Percentiles rank a stretch among this genome's conserved stretches.
These are phyloP conservation scores for Erannis defoliaria DNA, from an alignment of 2,888 invertebrate genomes.

Conservation along the genomic window DNA sequence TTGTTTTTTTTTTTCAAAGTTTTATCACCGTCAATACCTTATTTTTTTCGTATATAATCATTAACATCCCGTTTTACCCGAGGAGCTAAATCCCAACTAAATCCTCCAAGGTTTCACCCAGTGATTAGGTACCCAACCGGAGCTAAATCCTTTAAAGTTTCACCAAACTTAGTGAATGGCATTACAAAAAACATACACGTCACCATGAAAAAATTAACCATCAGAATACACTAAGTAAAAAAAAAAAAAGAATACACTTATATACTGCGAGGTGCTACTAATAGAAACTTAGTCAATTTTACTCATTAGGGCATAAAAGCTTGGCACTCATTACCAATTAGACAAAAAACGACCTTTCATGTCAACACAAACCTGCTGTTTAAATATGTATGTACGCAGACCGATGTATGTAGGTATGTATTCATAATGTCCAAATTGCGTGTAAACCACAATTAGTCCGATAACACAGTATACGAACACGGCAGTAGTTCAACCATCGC, in stretches of 20 bases:
- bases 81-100: too few relatives aligned
- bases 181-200: too few relatives aligned
- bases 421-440: constrained; percentile 20
- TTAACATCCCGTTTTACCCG: too few relatives aligned
- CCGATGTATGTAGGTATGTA: neutral
- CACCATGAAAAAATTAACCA: too few relatives aligned
- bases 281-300: neutral
- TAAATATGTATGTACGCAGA: neutral
- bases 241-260: neutral
- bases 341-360: constrained; percentile 15
- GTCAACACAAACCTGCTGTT: constrained; percentile 14
- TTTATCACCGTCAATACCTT: too few relatives aligned
- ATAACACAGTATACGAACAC: neutral
- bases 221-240: too few relatives aligned
- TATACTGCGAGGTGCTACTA: neutral
- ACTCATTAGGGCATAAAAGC: neutral
- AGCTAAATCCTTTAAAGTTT: too few relatives aligned
- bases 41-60: too few relatives aligned
- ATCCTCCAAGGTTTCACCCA: too few relatives aligned
- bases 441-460: constrained; percentile 8
- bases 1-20: too few relatives aligned
- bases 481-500: neutral
- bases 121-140: too few relatives aligned
- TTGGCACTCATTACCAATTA: constrained; percentile 6
- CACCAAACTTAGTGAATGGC: too few relatives aligned